phyloP scores from a whole-genome alignment of 2,113 vertebrate species.

The Nymphicus hollandicus region DNA sequence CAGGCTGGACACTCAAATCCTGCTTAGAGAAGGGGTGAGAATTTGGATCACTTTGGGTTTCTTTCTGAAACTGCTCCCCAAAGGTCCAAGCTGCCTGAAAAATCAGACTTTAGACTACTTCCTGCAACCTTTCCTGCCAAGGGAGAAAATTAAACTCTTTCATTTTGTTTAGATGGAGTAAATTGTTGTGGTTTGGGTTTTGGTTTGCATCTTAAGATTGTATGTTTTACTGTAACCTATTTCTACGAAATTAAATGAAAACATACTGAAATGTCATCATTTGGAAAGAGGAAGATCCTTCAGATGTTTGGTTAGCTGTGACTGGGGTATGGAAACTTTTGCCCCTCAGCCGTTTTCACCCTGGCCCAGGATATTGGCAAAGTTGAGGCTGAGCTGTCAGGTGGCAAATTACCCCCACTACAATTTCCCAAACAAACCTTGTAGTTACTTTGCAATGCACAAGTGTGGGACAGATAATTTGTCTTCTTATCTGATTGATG shows the following conservation, averaged over 20 bases:
- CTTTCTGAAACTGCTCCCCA: background rate
- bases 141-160: background rate
- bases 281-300: background rate
- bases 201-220: background rate
- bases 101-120: background rate
- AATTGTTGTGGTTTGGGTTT: background rate
- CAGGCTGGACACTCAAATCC: background rate
- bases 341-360: rapidly evolving
- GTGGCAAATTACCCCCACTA: background rate
- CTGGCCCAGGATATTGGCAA: background rate
- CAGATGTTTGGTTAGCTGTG: background rate
- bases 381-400: background rate
- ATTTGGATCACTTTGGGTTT: background rate
- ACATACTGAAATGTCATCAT: background rate
- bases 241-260: background rate
- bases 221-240: background rate
- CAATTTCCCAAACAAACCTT: background rate
- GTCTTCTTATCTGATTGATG: background rate
- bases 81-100: background rate
- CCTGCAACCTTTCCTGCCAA: background rate
- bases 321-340: background rate
- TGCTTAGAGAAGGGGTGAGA: background rate
- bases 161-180: background rate
- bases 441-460: background rate
- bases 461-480: background rate